Evolutionary conservation across 2,797 vertebrate species (phyloP), one percentile per base, ranked within the genome.

Genomic region (Dendrocincla tyrannina): DNA sequence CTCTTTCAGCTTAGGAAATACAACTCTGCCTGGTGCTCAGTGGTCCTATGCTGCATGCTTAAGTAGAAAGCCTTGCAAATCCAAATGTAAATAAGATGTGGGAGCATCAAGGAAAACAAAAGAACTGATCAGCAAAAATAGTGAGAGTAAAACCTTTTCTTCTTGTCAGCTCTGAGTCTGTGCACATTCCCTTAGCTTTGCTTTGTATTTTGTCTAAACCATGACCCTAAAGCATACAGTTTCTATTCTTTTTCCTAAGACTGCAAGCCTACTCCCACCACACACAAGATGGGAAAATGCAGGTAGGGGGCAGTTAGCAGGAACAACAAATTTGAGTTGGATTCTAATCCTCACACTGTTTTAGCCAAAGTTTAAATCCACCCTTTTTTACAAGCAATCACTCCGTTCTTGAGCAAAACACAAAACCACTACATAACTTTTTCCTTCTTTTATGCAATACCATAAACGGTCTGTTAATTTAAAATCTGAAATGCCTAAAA

Each of bases 401-500:
- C 32, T 85, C 52, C 24, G 77, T 79, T 33, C 47, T 79, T 64
- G 22, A 77, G 41, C 13, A 91, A 80, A 85, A 85, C 41, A 67
- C 49, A 89, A 79, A 80, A 2, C 5, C 1, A 1, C 9, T 6
- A 7, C 6, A 10, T 30, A 79, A 56, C 7, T 32, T 47, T 49
- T 68, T 49, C 32, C 9, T n/a, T 58, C 18, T 88, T 64, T 50
- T 20, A 30, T 32, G 19, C 15, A 59, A 76, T 33, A 30, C 5
- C 25, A 59, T 63, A 52, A 70, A 22, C 1, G 39, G 11, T 25
- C 8, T 60, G 37, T 72, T 86, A 81, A 78, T n/a, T 68, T 73
- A 44, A 93, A 88, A 92, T 39, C n/a, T 58, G 53, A 88, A 91
- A 91, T 78, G 28, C 28, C n/a, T 72, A 32, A 78, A 92, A 85